Percentiles rank a stretch among this genome's conserved stretches.
These are phyloP conservation scores for Heliconius nattereri DNA, from an alignment of 1,140 invertebrate genomes.

Conservation along the genomic window DNA sequence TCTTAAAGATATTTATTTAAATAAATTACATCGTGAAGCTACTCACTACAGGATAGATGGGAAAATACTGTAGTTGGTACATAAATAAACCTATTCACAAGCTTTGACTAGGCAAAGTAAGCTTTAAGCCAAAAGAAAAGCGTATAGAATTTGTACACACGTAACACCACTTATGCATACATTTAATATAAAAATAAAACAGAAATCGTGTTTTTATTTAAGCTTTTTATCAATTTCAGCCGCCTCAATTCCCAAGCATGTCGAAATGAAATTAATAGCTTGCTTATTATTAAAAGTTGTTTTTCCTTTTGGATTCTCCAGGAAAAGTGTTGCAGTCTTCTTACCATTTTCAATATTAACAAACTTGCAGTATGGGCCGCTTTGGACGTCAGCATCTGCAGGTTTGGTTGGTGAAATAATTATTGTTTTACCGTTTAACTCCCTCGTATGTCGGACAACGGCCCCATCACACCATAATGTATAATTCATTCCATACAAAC, in stretches of 20 bases:
- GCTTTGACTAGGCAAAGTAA: conserved; percentile 36
- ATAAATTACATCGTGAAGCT: conserved; percentile 35
- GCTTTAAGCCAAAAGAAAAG: conserved; percentile 5
- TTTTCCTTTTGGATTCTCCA: conserved; percentile 88
- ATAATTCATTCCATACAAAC: conserved; percentile 83
- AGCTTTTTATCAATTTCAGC: conserved; percentile 45
- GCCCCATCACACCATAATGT: conserved; percentile 66
- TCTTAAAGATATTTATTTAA: conserved; percentile 33
- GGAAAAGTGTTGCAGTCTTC: conserved; percentile 83
- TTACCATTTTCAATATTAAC: conserved; percentile 84
- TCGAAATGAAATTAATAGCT: conserved; percentile 52
- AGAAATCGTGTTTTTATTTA: conserved; percentile 24
- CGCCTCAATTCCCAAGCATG: conserved; percentile 54
- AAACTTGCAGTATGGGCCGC: conserved; percentile 84
- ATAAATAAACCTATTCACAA: conserved; percentile 27
- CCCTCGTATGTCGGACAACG: conserved; percentile 58
- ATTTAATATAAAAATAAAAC: conserved; percentile 12
- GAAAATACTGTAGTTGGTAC: conserved; percentile 37
- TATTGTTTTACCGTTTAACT: conserved; percentile 67
- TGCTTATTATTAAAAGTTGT: conserved; percentile 51
- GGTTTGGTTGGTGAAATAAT: conserved; percentile 60
- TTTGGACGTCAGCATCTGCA: conserved; percentile 42
- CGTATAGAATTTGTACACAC: conserved; percentile 10
- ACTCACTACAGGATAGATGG: conserved; percentile 33
- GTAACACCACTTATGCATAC: background rate